Evolutionary conservation across 2,113 vertebrate species (phyloP).

Genomic region (Xyliphius kryptos): DNA sequence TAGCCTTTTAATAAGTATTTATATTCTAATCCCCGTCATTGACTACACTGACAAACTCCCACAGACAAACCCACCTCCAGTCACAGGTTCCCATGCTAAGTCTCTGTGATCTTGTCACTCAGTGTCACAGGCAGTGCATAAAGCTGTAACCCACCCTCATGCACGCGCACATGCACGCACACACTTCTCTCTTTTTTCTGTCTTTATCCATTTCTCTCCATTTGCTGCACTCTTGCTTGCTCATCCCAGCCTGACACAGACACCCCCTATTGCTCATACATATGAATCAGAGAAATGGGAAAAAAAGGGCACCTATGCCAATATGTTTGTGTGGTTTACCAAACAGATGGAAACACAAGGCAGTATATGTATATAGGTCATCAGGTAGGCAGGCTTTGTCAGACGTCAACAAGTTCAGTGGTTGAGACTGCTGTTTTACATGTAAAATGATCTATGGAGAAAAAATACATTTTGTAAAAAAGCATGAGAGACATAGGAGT

Average conservation of each 20-base stretch:
- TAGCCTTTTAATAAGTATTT: constrained; percentile 42
- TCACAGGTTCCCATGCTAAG: constrained; percentile 30
- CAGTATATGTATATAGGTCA: background rate
- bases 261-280: constrained; percentile 61
- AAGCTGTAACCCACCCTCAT: constrained; percentile 7
- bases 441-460: no score
- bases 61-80: constrained; percentile 22
- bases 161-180: constrained; percentile 8
- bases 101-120: constrained; percentile 50
- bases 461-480: no score
- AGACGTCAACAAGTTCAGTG: no score
- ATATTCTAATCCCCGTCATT: constrained; percentile 56
- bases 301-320: constrained; percentile 52
- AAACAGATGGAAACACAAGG: constrained; percentile 1
- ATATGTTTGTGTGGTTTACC: constrained; percentile 2
- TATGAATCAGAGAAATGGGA: constrained; percentile 58
- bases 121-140: constrained; percentile 53
- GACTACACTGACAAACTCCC: constrained; percentile 26
- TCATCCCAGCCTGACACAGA: constrained; percentile 62
- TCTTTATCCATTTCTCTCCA: background rate
- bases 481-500: no score
- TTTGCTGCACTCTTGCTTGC: constrained; percentile 55
- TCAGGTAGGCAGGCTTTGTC: no score
- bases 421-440: no score
- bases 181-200: constrained; percentile 1